Conservation (phyloP, 2,888 invertebrate genomes). For the Boloria selene region DNA sequence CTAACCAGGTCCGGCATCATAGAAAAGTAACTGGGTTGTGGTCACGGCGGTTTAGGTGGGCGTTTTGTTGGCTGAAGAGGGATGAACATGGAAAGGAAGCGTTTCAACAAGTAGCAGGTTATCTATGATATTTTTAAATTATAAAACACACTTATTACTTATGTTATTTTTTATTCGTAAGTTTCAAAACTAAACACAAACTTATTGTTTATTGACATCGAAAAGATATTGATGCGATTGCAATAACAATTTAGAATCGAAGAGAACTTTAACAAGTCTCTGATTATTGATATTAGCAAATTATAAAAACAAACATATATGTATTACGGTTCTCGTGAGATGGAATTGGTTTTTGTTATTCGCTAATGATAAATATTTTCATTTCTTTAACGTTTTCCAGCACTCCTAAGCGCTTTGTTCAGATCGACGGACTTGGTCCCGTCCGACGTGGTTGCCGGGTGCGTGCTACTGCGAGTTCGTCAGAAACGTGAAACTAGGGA, state of each 20-base stretch:
- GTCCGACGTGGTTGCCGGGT: constrained; percentile 93
- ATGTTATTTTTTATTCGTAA: too few relatives aligned
- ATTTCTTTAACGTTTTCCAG: constrained; percentile 61
- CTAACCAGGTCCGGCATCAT: constrained; percentile 85
- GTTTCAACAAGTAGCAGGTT: constrained; percentile 90
- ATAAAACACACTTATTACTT: too few relatives aligned
- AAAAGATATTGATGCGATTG: too few relatives aligned
- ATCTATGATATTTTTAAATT: neutral
- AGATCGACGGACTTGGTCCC: constrained; percentile 93
- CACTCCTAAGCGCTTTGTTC: constrained; percentile 89
- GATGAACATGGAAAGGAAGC: constrained; percentile 90
- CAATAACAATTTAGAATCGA: too few relatives aligned
- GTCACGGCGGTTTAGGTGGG: constrained; percentile 88
- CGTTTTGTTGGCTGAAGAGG: constrained; percentile 87
- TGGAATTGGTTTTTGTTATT: neutral
- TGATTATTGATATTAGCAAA: too few relatives aligned
- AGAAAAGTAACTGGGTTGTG: constrained; percentile 87
- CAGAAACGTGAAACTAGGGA: constrained; percentile 89
- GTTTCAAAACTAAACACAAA: too few relatives aligned
- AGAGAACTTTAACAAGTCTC: too few relatives aligned
- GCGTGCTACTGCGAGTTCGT: constrained; percentile 90
- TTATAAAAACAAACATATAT: too few relatives aligned
- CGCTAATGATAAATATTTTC: neutral
- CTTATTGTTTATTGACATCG: too few relatives aligned
- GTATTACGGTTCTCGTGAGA: too few relatives aligned